Conservation (phyloP, 1,140 invertebrate genomes). For the Drosophila arawakana region DNA sequence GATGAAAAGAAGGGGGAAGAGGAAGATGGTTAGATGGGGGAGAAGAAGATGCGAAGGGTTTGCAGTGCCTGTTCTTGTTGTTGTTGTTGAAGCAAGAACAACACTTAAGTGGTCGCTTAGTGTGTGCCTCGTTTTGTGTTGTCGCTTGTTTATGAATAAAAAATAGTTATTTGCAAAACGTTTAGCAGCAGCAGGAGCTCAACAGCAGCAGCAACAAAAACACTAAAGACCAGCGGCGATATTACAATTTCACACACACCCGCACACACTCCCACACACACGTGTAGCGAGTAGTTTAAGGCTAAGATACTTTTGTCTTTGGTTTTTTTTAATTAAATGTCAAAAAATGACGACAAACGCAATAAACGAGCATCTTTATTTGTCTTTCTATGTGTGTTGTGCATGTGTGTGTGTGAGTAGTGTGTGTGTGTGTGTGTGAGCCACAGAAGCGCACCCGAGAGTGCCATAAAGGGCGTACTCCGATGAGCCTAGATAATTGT, state of each 20-base stretch:
- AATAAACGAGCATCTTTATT: conserved; percentile 51
- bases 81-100: conserved; percentile 56
- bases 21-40: too few species aligned
- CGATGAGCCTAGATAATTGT: conserved; percentile 73
- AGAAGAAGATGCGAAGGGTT: conserved; percentile 45
- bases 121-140: conserved; percentile 62
- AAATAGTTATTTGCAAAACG: conserved; percentile 83
- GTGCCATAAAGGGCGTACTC: conserved; percentile 67
- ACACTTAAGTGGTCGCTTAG: conserved; percentile 82
- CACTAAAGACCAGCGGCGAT: conserved; percentile 20
- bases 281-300: background rate
- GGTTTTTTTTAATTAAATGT: conserved; percentile 49
- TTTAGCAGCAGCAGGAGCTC: conserved; percentile 57
- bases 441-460: conserved; percentile 71
- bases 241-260: conserved; percentile 16
- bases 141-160: conserved; percentile 80
- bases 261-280: background rate
- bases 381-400: conserved; percentile 17
- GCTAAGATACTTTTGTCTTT: conserved; percentile 36
- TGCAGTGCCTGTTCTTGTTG: conserved; percentile 41
- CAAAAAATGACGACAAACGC: conserved; percentile 41
- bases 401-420: background rate
- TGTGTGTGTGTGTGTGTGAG: conserved; percentile 16
- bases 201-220: conserved; percentile 10
- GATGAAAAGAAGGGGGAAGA: background rate